Base-by-base conservation (phyloP, 2,888 invertebrate species). In the Reticulitermes lucifugus region DNA sequence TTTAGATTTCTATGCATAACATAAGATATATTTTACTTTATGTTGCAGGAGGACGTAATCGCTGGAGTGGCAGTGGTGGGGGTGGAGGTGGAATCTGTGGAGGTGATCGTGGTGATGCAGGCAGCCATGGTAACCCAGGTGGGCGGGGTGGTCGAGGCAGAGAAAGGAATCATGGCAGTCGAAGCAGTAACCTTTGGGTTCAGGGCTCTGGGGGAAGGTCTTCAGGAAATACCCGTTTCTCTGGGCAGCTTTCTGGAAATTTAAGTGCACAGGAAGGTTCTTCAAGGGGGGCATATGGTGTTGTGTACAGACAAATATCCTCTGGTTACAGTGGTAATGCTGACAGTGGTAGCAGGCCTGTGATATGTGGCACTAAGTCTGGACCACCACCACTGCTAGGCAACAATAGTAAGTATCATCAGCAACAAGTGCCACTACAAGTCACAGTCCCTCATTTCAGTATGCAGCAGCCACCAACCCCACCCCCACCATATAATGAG, bases 11-110 rank as follows among this genome's bases (percentile, higher is more conserved):
- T 12, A 51, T 51, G 9, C 14, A 51, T 51, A 51, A 14, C 14
- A 14, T 14, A 51, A 25, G 51, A 89, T 95, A 95, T 90, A 35
- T 35, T 35, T 35, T 35, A 94, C 51, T 71, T 25, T 71, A 35
- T 14, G 46, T 59, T 59, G 9, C 55, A 55, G 79, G 51, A 59
- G 79, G 79, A 12, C 51, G 79, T 18, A 79, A 29, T 29, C 59
- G 79, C 29, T 79, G 79, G 79, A 29, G 79, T 29, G 79, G 79
- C 25, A 59, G 59, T 29, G 59, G 79, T 18, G 29, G 55, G n/a
- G 55, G 79, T 55, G 59, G 59, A 51, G 29, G 51, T 59, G 29
- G 21, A 25, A 21, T 59, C 55, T 35, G 79, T 59, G 29, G 35
- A 59, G 79, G 55, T 14, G 59, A 59, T 35, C 46, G 59, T 55